Percentiles rank a stretch among this genome's conserved stretches.
Conservation (phyloP, 2,113 vertebrate species). For the Rynchops niger region DNA sequence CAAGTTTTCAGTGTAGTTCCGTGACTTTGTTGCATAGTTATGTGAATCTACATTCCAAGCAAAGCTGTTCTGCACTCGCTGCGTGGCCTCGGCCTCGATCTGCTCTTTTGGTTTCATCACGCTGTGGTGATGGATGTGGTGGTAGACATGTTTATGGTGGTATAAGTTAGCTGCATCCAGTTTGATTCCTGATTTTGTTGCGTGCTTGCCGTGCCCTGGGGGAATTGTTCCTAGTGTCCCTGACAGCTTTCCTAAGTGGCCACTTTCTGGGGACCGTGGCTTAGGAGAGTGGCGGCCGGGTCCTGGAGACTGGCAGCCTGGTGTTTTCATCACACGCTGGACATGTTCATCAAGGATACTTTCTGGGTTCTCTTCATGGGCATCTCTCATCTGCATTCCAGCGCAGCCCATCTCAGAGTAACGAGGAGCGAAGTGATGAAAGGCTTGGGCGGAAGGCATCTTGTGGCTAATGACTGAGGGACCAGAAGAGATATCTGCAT, state of each 20-base stretch:
- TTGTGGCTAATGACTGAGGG: constrained; percentile 79
- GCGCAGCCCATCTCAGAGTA: constrained; percentile 81
- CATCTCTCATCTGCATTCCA: constrained; percentile 79
- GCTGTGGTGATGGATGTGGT: constrained; percentile 81
- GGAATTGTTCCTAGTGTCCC: constrained; percentile 61
- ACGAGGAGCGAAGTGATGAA: constrained; percentile 83
- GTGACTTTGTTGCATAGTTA: constrained; percentile 82
- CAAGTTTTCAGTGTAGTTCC: constrained; percentile 83
- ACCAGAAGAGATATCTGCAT: constrained; percentile 77
- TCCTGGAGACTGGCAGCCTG: constrained; percentile 90
- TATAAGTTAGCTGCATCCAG: constrained; percentile 78
- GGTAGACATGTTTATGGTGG: constrained; percentile 89
- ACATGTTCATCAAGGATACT: constrained; percentile 97
- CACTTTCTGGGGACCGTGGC: constrained; percentile 85
- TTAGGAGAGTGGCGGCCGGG: constrained; percentile 87
- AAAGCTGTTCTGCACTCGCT: constrained; percentile 76
- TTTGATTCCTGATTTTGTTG: constrained; percentile 77
- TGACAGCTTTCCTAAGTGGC: constrained; percentile 70
- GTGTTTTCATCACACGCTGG: constrained; percentile 94
- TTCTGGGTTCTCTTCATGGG: constrained; percentile 94
- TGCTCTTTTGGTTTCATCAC: constrained; percentile 85
- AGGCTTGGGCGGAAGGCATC: constrained; percentile 77
- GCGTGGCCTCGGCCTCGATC: constrained; percentile 77
- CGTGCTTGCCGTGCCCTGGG: constrained; percentile 80
- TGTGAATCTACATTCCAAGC: constrained; percentile 82